Conservation (phyloP, 53 echinoderm and acorn worm species). For the Holothuria leucospilota region DNA sequence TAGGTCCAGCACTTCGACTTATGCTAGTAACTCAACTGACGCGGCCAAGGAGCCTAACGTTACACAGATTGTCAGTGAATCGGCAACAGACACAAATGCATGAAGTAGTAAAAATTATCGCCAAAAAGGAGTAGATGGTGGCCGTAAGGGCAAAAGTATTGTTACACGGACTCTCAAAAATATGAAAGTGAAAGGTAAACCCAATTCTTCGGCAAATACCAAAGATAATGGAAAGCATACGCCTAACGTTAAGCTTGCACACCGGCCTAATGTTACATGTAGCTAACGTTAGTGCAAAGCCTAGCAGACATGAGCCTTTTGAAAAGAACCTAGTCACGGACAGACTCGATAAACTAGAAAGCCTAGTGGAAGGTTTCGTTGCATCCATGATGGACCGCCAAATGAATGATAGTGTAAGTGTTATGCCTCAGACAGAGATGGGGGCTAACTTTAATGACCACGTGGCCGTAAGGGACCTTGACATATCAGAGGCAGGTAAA, state of each 20-base stretch:
- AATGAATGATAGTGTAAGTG: not conserved
- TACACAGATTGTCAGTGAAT: too few relatives aligned
- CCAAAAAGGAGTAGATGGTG: too few relatives aligned
- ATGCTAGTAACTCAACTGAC: too few relatives aligned
- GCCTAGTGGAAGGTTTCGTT: not conserved
- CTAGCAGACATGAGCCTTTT: not conserved
- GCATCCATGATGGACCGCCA: not conserved
- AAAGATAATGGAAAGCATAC: not conserved
- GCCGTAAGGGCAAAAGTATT: too few relatives aligned
- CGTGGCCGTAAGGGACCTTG: too few relatives aligned
- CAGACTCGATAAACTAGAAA: not conserved
- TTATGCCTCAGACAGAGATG: not conserved
- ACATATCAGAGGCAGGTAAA: too few relatives aligned
- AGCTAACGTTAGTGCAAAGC: not conserved
- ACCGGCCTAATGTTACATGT: too few relatives aligned
- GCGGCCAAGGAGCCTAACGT: too few relatives aligned
- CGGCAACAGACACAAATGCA: too few relatives aligned
- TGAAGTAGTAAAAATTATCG: too few relatives aligned
- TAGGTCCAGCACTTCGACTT: too few relatives aligned
- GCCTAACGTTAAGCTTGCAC: not conserved
- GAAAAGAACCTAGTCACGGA: not conserved
- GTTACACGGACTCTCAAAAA: too few relatives aligned
- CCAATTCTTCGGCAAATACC: not conserved
- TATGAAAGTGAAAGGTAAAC: not conserved
- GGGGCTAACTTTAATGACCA: not conserved